Percentiles rank a stretch among this genome's conserved stretches.
Evolutionary conservation across 2,888 invertebrate genomes (phyloP).

Genomic region (Callimorpha dominula): DNA sequence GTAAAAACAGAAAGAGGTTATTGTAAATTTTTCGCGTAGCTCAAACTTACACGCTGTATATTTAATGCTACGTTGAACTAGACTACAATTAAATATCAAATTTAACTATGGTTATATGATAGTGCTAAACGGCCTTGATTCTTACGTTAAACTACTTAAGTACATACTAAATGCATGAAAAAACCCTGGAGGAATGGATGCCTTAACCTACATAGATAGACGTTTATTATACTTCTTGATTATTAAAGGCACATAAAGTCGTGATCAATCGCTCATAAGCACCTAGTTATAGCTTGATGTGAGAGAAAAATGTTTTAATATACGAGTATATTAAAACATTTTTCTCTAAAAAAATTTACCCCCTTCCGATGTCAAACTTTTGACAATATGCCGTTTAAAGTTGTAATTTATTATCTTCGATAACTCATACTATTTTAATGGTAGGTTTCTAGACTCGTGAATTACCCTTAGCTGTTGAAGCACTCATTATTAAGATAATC

Average conservation of each 20-base stretch:
- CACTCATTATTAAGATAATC: background rate
- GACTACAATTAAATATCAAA: too few species aligned
- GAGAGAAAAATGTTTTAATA: too few species aligned
- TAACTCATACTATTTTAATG: background rate
- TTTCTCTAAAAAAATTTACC: conserved; percentile 17
- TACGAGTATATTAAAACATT: conserved; percentile 28
- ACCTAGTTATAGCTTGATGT: conserved; percentile 25
- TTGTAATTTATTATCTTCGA: background rate
- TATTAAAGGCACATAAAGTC: conserved; percentile 36
- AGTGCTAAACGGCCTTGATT: background rate
- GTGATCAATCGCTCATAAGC: conserved; percentile 24
- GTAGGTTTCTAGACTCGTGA: background rate
- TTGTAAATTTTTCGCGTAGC: too few species aligned
- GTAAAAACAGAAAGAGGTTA: too few species aligned
- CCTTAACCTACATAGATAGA: conserved; percentile 22
- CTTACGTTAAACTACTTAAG: background rate
- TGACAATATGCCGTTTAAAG: background rate
- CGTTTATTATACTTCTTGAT: conserved; percentile 19
- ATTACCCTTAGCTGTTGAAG: background rate
- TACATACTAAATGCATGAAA: background rate
- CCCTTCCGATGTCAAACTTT: conserved; percentile 13
- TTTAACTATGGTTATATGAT: too few species aligned
- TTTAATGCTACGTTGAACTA: too few species aligned
- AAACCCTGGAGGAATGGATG: background rate
- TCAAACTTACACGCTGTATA: too few species aligned